phyloP scores from a whole-genome alignment of 2,888 invertebrate species.

The Hypsopygia costalis region DNA sequence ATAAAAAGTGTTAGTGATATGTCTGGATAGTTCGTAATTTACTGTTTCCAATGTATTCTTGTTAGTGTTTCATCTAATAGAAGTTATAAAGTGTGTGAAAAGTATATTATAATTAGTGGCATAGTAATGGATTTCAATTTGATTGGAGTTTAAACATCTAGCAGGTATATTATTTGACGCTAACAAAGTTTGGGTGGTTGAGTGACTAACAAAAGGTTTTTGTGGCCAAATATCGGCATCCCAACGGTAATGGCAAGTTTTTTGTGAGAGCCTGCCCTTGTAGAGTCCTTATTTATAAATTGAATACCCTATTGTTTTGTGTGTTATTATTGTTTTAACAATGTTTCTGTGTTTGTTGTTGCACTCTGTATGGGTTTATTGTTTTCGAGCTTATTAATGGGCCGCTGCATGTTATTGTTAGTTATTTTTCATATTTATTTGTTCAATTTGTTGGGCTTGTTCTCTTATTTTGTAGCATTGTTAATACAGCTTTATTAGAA shows the following conservation, averaged over 20 bases:
- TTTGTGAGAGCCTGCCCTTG: conserved; percentile 43
- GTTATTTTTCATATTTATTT: conserved; percentile 24
- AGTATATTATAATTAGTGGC: conserved; percentile 14
- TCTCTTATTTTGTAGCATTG: neutral
- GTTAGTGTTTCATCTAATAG: conserved; percentile 14
- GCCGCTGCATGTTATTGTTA: conserved; percentile 2
- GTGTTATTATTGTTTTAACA: conserved; percentile 40
- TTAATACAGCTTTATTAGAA: conserved; percentile 4
- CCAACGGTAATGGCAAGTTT: conserved; percentile 52
- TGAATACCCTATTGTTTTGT: conserved; percentile 57
- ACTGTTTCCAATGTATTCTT: conserved; percentile 10
- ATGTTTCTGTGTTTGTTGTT: conserved; percentile 32
- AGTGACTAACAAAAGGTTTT: conserved; percentile 25
- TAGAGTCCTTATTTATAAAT: conserved; percentile 52
- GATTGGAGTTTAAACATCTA: conserved; percentile 20
- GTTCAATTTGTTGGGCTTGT: conserved; percentile 11
- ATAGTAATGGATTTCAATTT: conserved; percentile 20
- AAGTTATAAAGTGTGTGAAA: conserved; percentile 13
- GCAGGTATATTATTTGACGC: conserved; percentile 23
- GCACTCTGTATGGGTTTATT: conserved; percentile 43
- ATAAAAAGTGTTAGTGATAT: conserved; percentile 7
- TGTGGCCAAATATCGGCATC: conserved; percentile 36
- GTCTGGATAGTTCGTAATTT: neutral
- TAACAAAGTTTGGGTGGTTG: conserved; percentile 15
- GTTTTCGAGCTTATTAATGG: conserved; percentile 17